Conservation (phyloP, 2,888 invertebrate genomes). For the Agapostemon virescens region DNA sequence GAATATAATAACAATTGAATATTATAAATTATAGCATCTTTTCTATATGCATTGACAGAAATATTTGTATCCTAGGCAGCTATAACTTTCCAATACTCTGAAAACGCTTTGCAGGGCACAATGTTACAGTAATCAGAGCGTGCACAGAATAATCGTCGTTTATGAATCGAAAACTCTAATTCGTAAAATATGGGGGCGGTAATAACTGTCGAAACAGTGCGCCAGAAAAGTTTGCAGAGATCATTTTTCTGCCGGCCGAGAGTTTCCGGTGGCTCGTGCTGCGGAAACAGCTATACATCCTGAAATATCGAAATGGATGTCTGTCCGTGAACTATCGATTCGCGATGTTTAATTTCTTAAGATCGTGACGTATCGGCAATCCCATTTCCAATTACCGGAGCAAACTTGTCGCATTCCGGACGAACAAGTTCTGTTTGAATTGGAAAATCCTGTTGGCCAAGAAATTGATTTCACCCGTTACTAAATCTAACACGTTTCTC, state of each 20-base stretch:
- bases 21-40: background rate
- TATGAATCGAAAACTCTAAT: constrained; percentile 2
- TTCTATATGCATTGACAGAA: background rate
- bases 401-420: constrained; percentile 23
- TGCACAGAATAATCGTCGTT: background rate
- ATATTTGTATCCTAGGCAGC: background rate
- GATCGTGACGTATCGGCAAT: constrained; percentile 11
- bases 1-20: background rate
- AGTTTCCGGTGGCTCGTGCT: constrained; percentile 1
- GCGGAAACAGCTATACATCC: background rate
- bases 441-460: constrained; percentile 12
- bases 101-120: background rate
- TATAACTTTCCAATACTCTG: background rate
- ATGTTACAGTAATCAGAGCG: background rate
- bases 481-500: background rate
- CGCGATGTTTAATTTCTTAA: constrained; percentile 18
- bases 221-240: constrained; percentile 33
- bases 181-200: constrained; percentile 12
- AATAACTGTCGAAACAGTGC: constrained; percentile 29
- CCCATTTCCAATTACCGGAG: constrained; percentile 38
- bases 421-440: constrained; percentile 1
- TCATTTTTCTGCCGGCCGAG: constrained; percentile 20
- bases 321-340: constrained; percentile 35
- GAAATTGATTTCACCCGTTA: constrained; percentile 12
- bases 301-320: background rate